These are phyloP conservation scores for Epinephelus lanceolatus DNA, from an alignment of 2,113 vertebrate species.

Conservation along the genomic window DNA sequence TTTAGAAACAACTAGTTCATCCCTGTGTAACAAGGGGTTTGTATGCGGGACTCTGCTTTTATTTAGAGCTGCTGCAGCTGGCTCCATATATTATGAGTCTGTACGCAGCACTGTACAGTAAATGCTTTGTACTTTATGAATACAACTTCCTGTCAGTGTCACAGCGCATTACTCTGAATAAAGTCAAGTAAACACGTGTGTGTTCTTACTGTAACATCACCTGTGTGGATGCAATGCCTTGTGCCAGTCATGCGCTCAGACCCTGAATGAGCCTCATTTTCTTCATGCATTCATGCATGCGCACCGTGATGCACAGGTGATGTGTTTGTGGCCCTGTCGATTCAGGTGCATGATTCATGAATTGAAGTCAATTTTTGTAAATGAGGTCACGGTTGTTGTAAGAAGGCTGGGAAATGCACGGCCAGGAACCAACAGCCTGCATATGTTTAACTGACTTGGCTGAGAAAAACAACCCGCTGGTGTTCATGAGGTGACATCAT, in stretches of 20 bases:
- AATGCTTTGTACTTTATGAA: not conserved
- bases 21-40: too few relatives aligned
- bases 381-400: conserved; percentile 8
- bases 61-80: not conserved
- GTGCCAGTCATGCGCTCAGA: not conserved
- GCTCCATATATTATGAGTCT: not conserved
- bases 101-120: not conserved
- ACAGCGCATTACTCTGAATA: conserved; percentile 13
- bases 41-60: too few relatives aligned
- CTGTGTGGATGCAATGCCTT: not conserved
- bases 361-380: conserved; percentile 27
- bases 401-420: not conserved
- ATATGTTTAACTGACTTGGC: not conserved
- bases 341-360: conserved; percentile 38
- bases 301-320: conserved; percentile 9
- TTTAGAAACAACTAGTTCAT: too few relatives aligned
- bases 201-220: not conserved
- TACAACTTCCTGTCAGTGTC: not conserved
- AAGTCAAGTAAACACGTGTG: conserved; percentile 16
- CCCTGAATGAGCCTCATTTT: conserved; percentile 15
- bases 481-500: not conserved
- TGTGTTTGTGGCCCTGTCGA: not conserved
- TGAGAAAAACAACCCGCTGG: not conserved
- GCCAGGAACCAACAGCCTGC: not conserved
- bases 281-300: conserved; percentile 6